Percentiles rank a stretch among this genome's conserved stretches.
Conservation (phyloP, 37 sponge, comb jelly and placozoan genomes). For the Axinella damicornis region DNA sequence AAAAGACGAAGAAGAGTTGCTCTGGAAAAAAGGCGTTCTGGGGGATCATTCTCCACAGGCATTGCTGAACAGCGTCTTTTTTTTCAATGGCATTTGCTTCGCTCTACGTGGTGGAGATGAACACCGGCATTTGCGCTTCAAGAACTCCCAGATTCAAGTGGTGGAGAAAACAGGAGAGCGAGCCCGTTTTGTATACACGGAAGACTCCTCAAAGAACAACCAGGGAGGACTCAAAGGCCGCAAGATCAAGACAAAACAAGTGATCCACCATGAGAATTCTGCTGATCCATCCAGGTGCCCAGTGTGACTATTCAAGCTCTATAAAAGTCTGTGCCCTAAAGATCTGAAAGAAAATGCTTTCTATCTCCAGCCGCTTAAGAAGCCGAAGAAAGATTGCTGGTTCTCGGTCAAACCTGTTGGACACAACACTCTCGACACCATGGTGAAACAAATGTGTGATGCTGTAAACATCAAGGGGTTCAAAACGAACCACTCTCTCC, state of each 20-base stretch:
- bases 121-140: not conserved
- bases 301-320: not conserved
- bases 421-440: slow-evolving; percentile 11
- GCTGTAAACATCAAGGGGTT: not conserved
- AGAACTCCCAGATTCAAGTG: not conserved
- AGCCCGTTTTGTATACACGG: too few relatives aligned
- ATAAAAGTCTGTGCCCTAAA: not conserved
- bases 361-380: slow-evolving; percentile 1
- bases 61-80: not conserved
- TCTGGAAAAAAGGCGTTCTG: not conserved
- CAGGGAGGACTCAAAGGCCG: not conserved
- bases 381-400: slow-evolving; percentile 6
- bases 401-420: not conserved
- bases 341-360: not conserved
- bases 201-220: too few relatives aligned
- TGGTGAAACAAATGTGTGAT: not conserved
- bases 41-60: not conserved
- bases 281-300: not conserved
- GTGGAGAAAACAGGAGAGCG: not conserved
- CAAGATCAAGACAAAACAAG: not conserved
- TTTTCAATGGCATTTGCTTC: not conserved
- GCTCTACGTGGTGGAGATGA: not conserved
- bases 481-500: not conserved
- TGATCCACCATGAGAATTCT: not conserved
- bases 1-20: not conserved